Evolutionary conservation across 2,888 invertebrate genomes (phyloP), one percentile per base, ranked within the genome.

Genomic region (Cataglyphis rosenhaueri): DNA sequence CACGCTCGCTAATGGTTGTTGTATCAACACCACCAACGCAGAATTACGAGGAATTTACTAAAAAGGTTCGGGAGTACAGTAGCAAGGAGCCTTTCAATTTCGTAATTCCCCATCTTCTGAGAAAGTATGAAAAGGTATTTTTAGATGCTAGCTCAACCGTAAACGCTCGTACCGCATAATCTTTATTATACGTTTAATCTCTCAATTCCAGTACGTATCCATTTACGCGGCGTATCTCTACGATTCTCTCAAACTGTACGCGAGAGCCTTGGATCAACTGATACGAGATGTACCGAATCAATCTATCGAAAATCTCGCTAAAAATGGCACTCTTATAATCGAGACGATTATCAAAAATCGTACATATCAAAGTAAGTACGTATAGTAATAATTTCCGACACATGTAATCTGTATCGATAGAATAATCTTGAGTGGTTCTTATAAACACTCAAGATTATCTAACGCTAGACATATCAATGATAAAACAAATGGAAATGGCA

Each of bases 191-290:
- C 18, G 18, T 12, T 41, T 35, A 81, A 68, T 84, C 82, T 86
- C 85, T 91, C n/a, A 8, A 84, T 96, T 96, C 85, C 95, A 98
- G 97, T 97, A 97, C 94, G 97, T 98, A 64, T 97, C 97, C 59
- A 97, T 98, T 89, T 98, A 98, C 94, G 99, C 99, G 82, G 98
- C 98, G 62, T 98, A 99, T 95, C 96, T 98, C 88, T 99, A 99
- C 95, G 99, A 99, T 95, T 98, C 99, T 0, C 98, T 99, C 57
- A 97, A 97, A 94, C 95, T 99, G 48, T 99, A 99, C 94, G 98
- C 99, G 32, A 96, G 96, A 88, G 99, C 99, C 1, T 95, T 99
- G 89, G 96, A 98, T 92, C 96, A 96, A 90, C 95, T 98, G 64
- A 95, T 98, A 82, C 92, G 93, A 12, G 95, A 96, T 81, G 95